Base-by-base conservation (phyloP, 2,797 vertebrate genomes). In the Ibycter americanus region DNA sequence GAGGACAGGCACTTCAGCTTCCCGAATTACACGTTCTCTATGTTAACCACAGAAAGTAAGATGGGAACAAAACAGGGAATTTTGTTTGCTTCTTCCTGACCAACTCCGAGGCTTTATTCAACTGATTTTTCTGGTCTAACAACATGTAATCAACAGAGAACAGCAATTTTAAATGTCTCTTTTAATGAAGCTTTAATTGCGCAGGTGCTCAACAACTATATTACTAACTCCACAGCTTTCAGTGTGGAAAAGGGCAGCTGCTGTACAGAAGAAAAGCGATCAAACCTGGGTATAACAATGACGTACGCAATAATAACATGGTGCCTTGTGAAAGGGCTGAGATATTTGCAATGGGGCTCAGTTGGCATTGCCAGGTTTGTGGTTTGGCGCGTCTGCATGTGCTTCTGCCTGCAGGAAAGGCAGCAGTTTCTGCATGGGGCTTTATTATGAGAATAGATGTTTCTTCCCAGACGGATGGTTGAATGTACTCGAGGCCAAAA, bases 161-260 rank as follows among this genome's bases (percentile, higher is more conserved):
- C 51, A 65, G 76, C 68, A 25, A 91, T 89, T 94, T 77, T 18
- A 79, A 42, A 32, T 7, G 55, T 62, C 59, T n/a, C 6, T 59
- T 95, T 91, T 91, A 93, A 93, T 47, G 87, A 84, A 80, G 47
- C 84, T 93, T 83, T 92, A 87, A 94, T 95, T 82, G 85, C n/a
- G 58, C 94, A 94, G 95, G 76, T 89, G 93, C 92, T 91, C 55
- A 5, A 74, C 54, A 68, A 9, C 58, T 63, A 8, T 40, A 61
- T 73, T 68, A 47, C 70, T 23, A 26, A 49, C 42, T 89, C 71
- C 25, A 9, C 51, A 76, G 80, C 84, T 90, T 83, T 83, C 84
- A 11, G 63, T 11, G 52, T 66, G 42, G 95, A 80, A 78, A 66
- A 87, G 76, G 77, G 44, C 71, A 87, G 77, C 73, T 74, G 87